Conservation (phyloP, 2,113 vertebrate genomes). For the Australoheros scitulus region DNA sequence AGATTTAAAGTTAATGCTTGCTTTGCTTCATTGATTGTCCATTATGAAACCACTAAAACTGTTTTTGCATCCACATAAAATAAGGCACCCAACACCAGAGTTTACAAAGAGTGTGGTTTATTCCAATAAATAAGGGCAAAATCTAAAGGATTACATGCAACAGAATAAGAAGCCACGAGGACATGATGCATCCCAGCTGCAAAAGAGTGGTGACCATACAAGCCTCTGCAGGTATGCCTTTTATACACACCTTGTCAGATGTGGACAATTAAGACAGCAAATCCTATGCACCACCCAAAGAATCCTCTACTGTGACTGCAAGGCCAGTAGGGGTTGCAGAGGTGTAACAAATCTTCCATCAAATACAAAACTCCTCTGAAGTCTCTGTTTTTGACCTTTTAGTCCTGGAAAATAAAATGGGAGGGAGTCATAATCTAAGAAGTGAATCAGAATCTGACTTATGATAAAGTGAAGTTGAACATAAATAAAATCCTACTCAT, state of each 20-base stretch:
- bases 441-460: background rate
- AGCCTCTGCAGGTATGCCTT: background rate
- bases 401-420: background rate
- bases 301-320: background rate
- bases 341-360: background rate
- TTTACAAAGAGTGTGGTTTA: background rate
- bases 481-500: background rate
- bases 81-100: background rate
- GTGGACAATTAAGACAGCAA: background rate
- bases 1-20: background rate
- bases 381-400: background rate
- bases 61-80: background rate
- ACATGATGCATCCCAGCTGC: background rate
- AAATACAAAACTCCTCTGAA: background rate
- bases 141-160: background rate
- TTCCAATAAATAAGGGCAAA: background rate
- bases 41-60: background rate
- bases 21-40: background rate
- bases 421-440: fast-evolving
- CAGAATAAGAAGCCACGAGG: background rate
- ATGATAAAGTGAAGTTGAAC: background rate
- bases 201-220: background rate
- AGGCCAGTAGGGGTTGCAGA: background rate
- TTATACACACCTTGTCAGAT: background rate
- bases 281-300: background rate